Evolutionary conservation across 1,140 invertebrate genomes (phyloP), one percentile per base, ranked within the genome.

Genomic region (Augochlora pura): DNA sequence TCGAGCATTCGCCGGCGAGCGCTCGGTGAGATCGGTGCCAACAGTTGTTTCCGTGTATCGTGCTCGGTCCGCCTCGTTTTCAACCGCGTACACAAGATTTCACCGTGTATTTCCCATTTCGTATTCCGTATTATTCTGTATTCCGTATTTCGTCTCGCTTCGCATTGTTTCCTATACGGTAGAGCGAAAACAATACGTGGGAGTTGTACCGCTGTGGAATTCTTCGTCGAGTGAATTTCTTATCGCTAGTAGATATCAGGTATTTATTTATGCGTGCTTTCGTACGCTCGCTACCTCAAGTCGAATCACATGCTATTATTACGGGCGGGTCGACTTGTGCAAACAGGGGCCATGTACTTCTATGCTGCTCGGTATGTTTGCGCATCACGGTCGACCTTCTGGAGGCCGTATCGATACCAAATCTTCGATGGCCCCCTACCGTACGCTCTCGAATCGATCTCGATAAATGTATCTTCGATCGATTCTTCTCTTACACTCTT

Each of bases 1-100:
- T 68, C 80, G 82, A 87, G 85, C 89, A 90, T 90, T 90, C 86
- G 88, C 89, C 87, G 88, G 83, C 87, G 83, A 90, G 82, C 88
- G 88, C 81, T 89, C 87, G 83, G 80, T 83, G 81, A 76, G 88
- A 88, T 82, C 57, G 64, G 85, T 63, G 18, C 49, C 4, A 42
- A 38, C 52, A 16, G 38, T 69, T 46, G 7, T 60, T 77, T 65
- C n/a, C 70, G 60, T n/a, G 27, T 42, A 23, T 74, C 62, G 32
- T 66, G 68, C 25, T 72, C 68, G 21, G 1, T 18, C 49, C 42
- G 42, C 16, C 49, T 52, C 49, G 49, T 52, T 52, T 21, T 18
- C 49, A 6, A 67, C 39, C 23, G 77, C 74, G 69, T 79, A 52
- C 4, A 73, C 32, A 32, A 32, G 32, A 32, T 32, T 32, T 32